Evolutionary conservation across 2,113 vertebrate genomes (phyloP).

Genomic region (Cygnus buccinator): DNA sequence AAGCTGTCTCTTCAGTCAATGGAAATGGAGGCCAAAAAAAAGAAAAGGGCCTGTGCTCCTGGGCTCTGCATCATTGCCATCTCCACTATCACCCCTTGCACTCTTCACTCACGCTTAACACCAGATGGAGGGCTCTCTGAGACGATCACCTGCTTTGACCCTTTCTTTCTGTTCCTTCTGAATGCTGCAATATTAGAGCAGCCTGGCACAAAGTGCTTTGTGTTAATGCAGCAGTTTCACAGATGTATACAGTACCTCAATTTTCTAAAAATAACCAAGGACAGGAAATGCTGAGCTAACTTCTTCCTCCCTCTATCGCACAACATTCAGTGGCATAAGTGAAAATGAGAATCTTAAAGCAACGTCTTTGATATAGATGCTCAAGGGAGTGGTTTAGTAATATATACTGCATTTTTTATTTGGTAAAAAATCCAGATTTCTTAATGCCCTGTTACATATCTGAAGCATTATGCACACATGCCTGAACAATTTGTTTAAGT

Average conservation of each 20-base stretch:
- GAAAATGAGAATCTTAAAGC: conserved; percentile 48
- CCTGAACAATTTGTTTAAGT: conserved; percentile 46
- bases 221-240: background rate
- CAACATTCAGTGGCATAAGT: background rate
- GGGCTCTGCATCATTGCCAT: background rate
- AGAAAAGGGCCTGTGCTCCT: background rate
- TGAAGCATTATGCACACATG: background rate
- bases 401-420: conserved; percentile 16
- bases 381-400: conserved; percentile 27
- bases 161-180: background rate
- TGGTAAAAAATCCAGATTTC: conserved; percentile 30
- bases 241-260: background rate
- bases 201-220: background rate
- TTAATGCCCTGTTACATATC: conserved; percentile 34
- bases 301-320: background rate
- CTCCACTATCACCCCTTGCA: background rate
- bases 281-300: conserved; percentile 13
- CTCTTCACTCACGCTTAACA: background rate
- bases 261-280: conserved; percentile 34
- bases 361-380: background rate
- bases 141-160: background rate
- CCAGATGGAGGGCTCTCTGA: background rate
- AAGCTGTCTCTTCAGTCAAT: background rate
- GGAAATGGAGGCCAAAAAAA: background rate
- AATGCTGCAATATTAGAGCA: background rate